Conservation (phyloP, 2,888 invertebrate species). For the Oasisia sp. region DNA sequence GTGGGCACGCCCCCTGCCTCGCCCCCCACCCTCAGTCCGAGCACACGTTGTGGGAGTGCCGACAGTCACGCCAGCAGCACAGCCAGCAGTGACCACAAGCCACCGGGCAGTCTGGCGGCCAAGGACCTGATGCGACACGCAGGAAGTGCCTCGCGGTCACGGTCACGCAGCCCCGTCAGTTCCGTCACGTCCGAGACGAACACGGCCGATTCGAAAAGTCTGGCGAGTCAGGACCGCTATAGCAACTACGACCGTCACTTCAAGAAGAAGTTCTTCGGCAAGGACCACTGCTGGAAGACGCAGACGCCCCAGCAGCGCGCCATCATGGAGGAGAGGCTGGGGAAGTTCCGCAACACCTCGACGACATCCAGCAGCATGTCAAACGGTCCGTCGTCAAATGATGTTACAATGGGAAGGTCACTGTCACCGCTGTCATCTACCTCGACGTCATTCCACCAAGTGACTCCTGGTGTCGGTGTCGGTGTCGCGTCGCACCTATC, state of each 20-base stretch:
- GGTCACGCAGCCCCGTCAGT: slow-evolving; percentile 29
- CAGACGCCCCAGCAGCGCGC: slow-evolving; percentile 31
- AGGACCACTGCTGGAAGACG: slow-evolving; percentile 30
- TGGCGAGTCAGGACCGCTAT: slow-evolving; percentile 33
- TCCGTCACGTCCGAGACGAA: slow-evolving; percentile 13
- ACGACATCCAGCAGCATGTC: background rate
- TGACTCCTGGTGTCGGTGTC: background rate
- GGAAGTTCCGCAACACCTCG: slow-evolving; percentile 22
- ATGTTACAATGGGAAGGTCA: background rate
- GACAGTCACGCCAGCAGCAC: slow-evolving; percentile 17
- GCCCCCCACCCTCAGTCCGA: background rate
- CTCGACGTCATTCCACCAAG: background rate
- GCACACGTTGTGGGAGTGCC: background rate
- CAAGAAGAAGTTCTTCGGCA: slow-evolving; percentile 44
- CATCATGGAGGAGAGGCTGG: slow-evolving; percentile 24
- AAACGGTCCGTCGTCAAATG: background rate
- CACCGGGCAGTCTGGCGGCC: slow-evolving; percentile 23
- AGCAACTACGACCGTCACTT: slow-evolving; percentile 42
- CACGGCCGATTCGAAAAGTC: background rate
- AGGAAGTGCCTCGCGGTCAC: slow-evolving; percentile 22
- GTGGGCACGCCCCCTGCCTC: slow-evolving; percentile 23
- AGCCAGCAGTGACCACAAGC: background rate
- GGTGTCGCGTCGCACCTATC: background rate
- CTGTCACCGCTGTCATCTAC: background rate
- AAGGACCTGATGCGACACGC: background rate